phyloP scores from a whole-genome alignment of 2,113 vertebrate genomes.

The Microtus richardsoni region DNA sequence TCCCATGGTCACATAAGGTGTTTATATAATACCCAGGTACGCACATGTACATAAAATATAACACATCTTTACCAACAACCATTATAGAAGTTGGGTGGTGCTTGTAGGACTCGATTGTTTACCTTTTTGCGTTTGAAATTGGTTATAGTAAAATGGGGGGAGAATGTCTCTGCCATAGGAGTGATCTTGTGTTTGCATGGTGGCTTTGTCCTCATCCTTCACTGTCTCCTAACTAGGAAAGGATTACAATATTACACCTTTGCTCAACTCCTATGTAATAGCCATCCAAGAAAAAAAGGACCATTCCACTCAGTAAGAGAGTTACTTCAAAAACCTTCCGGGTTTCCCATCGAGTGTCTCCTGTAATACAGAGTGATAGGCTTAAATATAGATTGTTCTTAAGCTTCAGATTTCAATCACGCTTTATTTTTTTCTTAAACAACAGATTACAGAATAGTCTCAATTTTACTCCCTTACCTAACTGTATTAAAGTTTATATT shows the following conservation, averaged over 20 bases:
- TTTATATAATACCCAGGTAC: not conserved
- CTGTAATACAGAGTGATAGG: not conserved
- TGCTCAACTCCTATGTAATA: not conserved
- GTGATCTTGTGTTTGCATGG: not conserved
- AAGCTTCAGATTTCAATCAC: not conserved
- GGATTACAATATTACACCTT: not conserved
- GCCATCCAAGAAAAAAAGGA: not conserved
- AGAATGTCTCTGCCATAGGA: not conserved
- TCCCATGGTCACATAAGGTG: not conserved
- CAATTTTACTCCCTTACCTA: not conserved
- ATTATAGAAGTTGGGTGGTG: not conserved
- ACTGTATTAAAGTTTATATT: slow-evolving; percentile 14
- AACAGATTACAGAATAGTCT: not conserved
- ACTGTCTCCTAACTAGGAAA: slow-evolving; percentile 12
- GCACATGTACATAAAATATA: not conserved
- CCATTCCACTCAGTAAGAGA: not conserved
- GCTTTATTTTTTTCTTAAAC: not conserved
- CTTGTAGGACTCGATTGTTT: not conserved
- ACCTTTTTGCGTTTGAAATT: not conserved
- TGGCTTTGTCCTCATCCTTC: not conserved
- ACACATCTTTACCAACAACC: not conserved
- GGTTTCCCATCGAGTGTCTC: not conserved
- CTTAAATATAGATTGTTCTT: not conserved
- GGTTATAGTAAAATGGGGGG: not conserved
- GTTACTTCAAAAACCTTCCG: not conserved